Conservation (phyloP, 2,797 vertebrate species). For the Nasua narica region DNA sequence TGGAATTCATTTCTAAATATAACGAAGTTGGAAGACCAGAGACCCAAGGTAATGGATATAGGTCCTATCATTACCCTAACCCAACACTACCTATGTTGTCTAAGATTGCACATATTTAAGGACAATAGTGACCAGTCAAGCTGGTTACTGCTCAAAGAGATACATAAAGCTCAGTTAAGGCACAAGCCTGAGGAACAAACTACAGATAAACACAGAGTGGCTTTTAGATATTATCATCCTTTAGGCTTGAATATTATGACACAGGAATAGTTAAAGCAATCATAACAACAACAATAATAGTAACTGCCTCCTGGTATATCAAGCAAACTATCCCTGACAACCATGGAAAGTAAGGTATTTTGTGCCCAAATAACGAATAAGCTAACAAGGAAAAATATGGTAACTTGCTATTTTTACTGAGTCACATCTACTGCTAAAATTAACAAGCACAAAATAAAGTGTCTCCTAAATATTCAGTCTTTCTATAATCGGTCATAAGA, state of each 20-base stretch:
- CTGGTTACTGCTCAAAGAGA: background rate
- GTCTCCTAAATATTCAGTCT: constrained; percentile 22
- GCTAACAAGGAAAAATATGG: background rate
- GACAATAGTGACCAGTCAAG: background rate
- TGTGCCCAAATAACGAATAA: background rate
- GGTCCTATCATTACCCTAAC: background rate
- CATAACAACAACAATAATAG: background rate
- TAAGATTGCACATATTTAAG: background rate
- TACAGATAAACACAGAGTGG: background rate
- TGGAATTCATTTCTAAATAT: constrained; percentile 23
- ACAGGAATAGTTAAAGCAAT: constrained; percentile 18
- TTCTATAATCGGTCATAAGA: constrained; percentile 12
- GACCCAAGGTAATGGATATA: background rate
- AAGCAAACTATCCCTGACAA: constrained; percentile 17
- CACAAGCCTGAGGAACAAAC: background rate
- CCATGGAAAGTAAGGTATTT: constrained; percentile 3
- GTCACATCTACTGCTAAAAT: constrained; percentile 20
- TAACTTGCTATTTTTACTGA: constrained; percentile 40
- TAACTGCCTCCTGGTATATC: background rate
- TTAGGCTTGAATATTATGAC: constrained; percentile 15
- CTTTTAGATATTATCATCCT: background rate
- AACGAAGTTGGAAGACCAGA: constrained; percentile 5
- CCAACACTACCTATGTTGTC: background rate
- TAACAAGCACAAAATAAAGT: constrained; percentile 41
- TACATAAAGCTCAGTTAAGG: background rate